These are phyloP conservation scores for Gasterosteus nipponicus DNA, from an alignment of 2,113 vertebrate species.

Conservation along the genomic window DNA sequence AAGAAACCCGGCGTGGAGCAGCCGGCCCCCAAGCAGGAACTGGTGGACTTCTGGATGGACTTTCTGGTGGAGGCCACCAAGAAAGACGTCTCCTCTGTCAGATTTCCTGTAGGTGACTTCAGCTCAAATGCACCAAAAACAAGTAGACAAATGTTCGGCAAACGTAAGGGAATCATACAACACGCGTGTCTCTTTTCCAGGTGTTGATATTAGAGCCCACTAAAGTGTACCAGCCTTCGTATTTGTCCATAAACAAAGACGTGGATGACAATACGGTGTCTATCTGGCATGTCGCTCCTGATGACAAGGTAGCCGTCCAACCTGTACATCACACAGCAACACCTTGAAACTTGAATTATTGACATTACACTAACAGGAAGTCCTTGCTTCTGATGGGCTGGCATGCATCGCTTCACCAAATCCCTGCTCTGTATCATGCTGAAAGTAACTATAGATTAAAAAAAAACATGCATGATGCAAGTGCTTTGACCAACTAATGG, in stretches of 20 bases:
- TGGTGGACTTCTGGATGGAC: slow-evolving; percentile 99
- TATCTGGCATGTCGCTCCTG: slow-evolving; percentile 95
- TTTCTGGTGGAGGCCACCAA: slow-evolving; percentile 96
- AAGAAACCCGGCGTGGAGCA: slow-evolving; percentile 89
- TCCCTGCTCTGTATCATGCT: not conserved
- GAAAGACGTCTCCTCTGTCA: slow-evolving; percentile 91
- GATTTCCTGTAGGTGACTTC: slow-evolving; percentile 90
- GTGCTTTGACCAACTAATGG: not conserved
- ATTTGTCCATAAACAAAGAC: slow-evolving; percentile 97
- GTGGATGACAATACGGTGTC: slow-evolving; percentile 94
- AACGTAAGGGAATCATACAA: not conserved
- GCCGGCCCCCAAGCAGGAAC: slow-evolving; percentile 87
- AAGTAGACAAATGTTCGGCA: not conserved
- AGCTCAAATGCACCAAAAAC: not conserved
- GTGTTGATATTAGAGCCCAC: slow-evolving; percentile 97
- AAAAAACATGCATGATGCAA: not conserved
- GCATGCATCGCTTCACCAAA: not conserved
- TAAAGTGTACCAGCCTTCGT: slow-evolving; percentile 97
- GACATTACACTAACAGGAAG: not conserved
- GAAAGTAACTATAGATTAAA: not conserved
- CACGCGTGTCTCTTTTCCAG: slow-evolving; percentile 69
- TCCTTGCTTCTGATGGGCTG: not conserved
- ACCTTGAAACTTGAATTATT: not conserved
- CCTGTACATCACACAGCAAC: not conserved
- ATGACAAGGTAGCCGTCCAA: slow-evolving; percentile 88